Evolutionary conservation across 2,113 vertebrate genomes (phyloP), one percentile per base, ranked within the genome.

Genomic region (Laterallus jamaicensis): DNA sequence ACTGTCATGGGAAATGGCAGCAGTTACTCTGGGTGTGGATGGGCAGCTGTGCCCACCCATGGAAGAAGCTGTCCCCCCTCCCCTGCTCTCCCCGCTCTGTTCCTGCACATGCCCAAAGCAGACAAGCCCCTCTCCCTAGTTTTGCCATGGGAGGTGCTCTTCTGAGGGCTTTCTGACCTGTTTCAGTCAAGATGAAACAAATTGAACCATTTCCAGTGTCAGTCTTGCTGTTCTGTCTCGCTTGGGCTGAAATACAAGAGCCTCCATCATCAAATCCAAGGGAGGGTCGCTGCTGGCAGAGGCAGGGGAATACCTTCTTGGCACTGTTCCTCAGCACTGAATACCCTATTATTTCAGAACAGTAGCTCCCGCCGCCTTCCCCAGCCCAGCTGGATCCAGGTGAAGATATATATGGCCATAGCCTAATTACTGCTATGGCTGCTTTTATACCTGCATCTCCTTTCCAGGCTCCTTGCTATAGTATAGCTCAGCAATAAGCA

Each of bases 101-200:
- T 40, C 29, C 44, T 0, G 0, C 4, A 1, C 26, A 64, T 9
- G 29, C 21, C 32, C 67, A 50, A 3, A 5, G 32, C 32, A 75
- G 40, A 75, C 32, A n/a, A 40, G 18, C 12, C 4, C 50, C 14
- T 1, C 8, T 49, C 19, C 26, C 8, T n/a, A 63, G 32, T 21
- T 15, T 59, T 77, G 35, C 31, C 21, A 31, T 6, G 9, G 12
- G 19, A 68, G 5, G 3, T 68, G 58, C 32, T 62, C 17, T 58
- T 77, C 12, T 44, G 44, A 49, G 37, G 11, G 5, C 42, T 80
- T 89, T 77, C 40, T 74, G 64, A 35, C 44, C 26, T 49, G 13
- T 70, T 93, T 62, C 77, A 44, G 44, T 78, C 26, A 81, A 64
- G 20, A n/a, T 47, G 32, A 84, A 78, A 20, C 32, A 6, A 81